phyloP scores from a whole-genome alignment of 2,797 vertebrate genomes.

The Notolepis coatsorum region DNA sequence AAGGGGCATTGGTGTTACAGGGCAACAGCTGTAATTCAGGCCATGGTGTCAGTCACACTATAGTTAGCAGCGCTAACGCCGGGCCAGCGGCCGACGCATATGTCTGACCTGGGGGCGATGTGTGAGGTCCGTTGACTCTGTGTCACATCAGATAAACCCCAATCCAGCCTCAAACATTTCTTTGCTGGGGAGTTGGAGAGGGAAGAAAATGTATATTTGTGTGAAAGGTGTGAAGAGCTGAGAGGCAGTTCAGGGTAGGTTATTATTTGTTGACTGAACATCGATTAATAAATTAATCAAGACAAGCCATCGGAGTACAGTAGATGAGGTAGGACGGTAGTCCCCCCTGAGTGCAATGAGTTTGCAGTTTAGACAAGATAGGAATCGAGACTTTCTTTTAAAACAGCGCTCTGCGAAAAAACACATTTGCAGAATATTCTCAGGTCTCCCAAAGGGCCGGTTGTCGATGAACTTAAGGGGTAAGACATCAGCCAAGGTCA shows the following conservation, averaged over 20 bases:
- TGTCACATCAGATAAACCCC: conserved; percentile 43
- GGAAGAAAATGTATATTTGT: conserved; percentile 7
- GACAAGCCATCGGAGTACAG: no score
- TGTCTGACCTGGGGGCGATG: conserved; percentile 47
- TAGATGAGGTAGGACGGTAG: no score
- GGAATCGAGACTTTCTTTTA: no score
- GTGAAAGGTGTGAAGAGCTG: conserved; percentile 20
- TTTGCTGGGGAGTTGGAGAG: conserved; percentile 11
- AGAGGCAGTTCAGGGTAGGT: conserved; percentile 10
- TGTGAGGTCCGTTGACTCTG: conserved; percentile 36
- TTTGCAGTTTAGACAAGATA: no score
- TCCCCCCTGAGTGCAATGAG: no score
- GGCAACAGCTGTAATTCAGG: conserved; percentile 60
- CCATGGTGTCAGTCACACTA: conserved; percentile 61
- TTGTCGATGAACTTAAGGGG: no score
- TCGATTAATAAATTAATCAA: conserved; percentile 4
- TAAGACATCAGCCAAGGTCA: no score
- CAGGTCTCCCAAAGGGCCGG: no score
- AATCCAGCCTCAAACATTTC: conserved; percentile 13
- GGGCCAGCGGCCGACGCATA: conserved; percentile 43
- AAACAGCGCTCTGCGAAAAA: no score
- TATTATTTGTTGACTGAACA: conserved; percentile 34
- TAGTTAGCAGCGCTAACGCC: conserved; percentile 60
- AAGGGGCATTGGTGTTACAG: background rate
- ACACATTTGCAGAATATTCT: no score